Percentiles rank a stretch among this genome's conserved stretches.
Conservation (phyloP, 2,888 invertebrate genomes). For the Eubasilissa splendida region DNA sequence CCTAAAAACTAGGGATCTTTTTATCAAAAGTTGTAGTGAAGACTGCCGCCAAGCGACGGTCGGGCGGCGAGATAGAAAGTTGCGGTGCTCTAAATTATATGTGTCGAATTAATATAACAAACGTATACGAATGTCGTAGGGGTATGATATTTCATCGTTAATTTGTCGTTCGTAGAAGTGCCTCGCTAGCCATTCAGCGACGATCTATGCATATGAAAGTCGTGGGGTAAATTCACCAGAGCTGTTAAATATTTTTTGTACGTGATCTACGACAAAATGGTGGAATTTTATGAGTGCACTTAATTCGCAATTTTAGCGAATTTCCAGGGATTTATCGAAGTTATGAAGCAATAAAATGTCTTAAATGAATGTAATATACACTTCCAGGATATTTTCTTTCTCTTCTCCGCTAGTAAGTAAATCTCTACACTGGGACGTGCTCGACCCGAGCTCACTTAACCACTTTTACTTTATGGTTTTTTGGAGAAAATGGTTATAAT, state of each 20-base stretch:
- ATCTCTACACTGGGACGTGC: slow-evolving; percentile 9
- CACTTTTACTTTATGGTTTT: background rate
- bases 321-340: background rate
- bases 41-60: too few species aligned
- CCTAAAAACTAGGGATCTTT: too few species aligned
- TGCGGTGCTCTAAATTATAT: too few species aligned
- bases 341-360: slow-evolving; percentile 18
- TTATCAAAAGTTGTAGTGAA: too few species aligned
- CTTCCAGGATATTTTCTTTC: background rate
- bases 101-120: too few species aligned
- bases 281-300: background rate
- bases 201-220: too few species aligned
- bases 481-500: slow-evolving; percentile 29
- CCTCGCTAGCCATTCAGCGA: too few species aligned
- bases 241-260: background rate
- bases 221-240: background rate
- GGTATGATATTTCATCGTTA: too few species aligned
- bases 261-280: too few species aligned
- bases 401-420: slow-evolving; percentile 1
- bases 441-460: background rate
- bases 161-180: too few species aligned
- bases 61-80: too few species aligned
- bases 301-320: slow-evolving; percentile 29
- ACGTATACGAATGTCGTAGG: too few species aligned
- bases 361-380: slow-evolving; percentile 12